Evolutionary conservation across 2,113 vertebrate species (phyloP).

Genomic region (Brachionichthys hirsutus): DNA sequence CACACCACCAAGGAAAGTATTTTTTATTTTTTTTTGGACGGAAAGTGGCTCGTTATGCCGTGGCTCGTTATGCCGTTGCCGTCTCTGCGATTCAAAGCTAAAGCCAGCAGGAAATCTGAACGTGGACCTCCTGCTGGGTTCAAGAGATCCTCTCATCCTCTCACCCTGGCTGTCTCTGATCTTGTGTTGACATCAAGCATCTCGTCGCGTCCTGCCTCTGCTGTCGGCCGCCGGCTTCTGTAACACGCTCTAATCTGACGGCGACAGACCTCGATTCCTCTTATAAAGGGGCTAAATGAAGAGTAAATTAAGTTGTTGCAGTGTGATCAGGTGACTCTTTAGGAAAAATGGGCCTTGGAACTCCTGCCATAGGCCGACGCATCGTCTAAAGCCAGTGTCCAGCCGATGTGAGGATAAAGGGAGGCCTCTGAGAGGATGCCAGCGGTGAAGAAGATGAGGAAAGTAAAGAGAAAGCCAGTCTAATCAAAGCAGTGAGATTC

Average conservation of each 20-base stretch:
- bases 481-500: conserved; percentile 48
- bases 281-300: too few relatives aligned
- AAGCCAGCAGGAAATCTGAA: neutral
- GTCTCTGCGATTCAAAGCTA: neutral
- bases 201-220: neutral
- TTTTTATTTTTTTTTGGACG: too few relatives aligned
- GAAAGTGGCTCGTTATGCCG: too few relatives aligned
- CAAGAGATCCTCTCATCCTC: conserved; percentile 20
- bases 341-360: too few relatives aligned
- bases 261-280: too few relatives aligned
- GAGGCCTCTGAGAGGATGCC: neutral
- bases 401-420: neutral
- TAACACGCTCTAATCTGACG: too few relatives aligned
- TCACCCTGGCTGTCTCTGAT: neutral
- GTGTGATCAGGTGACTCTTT: too few relatives aligned
- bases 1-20: too few relatives aligned
- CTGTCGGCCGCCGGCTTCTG: neutral
- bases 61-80: neutral
- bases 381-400: too few relatives aligned
- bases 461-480: conserved; percentile 22
- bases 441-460: conserved; percentile 3
- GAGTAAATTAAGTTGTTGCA: too few relatives aligned
- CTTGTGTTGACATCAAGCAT: conserved; percentile 25
- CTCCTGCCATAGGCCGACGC: too few relatives aligned
- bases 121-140: conserved; percentile 19